Evolutionary conservation across 2,888 invertebrate genomes (phyloP).

Genomic region (Meghimatium bilineatum): DNA sequence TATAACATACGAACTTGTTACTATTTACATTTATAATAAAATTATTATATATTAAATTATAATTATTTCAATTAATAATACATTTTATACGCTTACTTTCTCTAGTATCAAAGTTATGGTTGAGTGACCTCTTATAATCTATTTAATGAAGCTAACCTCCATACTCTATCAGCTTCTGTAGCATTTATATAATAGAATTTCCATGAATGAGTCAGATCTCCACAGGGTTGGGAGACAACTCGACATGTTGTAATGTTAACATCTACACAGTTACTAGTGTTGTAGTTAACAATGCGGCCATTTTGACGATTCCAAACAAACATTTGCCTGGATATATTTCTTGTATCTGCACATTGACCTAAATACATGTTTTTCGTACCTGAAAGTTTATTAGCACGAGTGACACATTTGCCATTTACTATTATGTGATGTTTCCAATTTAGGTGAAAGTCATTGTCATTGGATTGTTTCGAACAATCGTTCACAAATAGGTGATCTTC

Average conservation of each 20-base stretch:
- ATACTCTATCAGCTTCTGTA: not conserved
- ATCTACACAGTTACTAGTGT: not conserved
- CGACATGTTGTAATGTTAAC: not conserved
- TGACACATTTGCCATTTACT: not conserved
- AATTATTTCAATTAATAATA: too few relatives aligned
- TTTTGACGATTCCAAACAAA: slow-evolving; percentile 24
- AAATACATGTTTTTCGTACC: not conserved
- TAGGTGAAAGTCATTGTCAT: not conserved
- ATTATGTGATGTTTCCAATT: slow-evolving; percentile 18
- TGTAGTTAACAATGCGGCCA: not conserved
- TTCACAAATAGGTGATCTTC: not conserved
- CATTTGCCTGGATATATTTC: not conserved
- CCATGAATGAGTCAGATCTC: not conserved
- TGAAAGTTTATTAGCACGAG: not conserved
- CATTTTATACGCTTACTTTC: too few relatives aligned
- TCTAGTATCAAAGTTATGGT: too few relatives aligned
- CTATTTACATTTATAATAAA: too few relatives aligned
- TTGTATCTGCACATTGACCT: not conserved
- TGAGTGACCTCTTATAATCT: not conserved
- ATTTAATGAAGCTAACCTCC: not conserved
- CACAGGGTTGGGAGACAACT: not conserved
- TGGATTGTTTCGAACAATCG: not conserved
- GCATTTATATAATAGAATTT: not conserved
- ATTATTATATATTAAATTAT: too few relatives aligned
- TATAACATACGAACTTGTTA: too few relatives aligned